A percentile compares a stretch with the other conserved stretches of the same genome.
Conservation (phyloP, 2,797 vertebrate species). For the Microtus agrestis region DNA sequence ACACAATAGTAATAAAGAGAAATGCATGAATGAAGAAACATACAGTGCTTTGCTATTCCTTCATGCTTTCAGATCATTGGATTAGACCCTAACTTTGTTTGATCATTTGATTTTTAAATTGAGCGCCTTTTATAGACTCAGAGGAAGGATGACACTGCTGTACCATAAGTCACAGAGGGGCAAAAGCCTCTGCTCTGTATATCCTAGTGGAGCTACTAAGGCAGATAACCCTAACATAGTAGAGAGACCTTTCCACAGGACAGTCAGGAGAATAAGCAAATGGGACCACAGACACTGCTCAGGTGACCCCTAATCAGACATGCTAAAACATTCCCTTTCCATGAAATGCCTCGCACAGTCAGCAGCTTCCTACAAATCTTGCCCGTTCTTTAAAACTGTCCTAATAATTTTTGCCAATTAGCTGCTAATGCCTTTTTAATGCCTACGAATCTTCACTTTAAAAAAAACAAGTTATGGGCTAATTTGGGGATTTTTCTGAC, state of each 20-base stretch:
- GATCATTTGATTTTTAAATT: background rate
- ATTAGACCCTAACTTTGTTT: background rate
- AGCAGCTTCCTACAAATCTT: background rate
- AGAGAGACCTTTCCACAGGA: background rate
- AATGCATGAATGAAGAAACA: background rate
- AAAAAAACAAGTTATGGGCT: background rate
- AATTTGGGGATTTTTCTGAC: conserved; percentile 16
- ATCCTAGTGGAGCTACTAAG: background rate
- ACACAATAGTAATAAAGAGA: background rate
- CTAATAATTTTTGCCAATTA: conserved; percentile 59
- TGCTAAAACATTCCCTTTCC: background rate
- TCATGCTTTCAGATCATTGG: background rate
- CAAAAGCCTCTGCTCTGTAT: background rate
- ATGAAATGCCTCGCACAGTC: conserved; percentile 9
- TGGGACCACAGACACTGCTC: background rate
- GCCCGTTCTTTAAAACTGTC: background rate
- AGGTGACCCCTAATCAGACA: background rate
- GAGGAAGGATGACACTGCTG: background rate
- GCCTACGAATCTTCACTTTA: conserved; percentile 26
- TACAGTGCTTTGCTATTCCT: background rate
- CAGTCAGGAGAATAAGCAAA: background rate
- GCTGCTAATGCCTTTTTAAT: conserved; percentile 45
- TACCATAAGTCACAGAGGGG: background rate
- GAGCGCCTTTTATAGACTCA: background rate
- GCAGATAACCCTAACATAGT: background rate